phyloP scores from a whole-genome alignment of 2,113 vertebrate genomes.

The Colistium nudipinnis region DNA sequence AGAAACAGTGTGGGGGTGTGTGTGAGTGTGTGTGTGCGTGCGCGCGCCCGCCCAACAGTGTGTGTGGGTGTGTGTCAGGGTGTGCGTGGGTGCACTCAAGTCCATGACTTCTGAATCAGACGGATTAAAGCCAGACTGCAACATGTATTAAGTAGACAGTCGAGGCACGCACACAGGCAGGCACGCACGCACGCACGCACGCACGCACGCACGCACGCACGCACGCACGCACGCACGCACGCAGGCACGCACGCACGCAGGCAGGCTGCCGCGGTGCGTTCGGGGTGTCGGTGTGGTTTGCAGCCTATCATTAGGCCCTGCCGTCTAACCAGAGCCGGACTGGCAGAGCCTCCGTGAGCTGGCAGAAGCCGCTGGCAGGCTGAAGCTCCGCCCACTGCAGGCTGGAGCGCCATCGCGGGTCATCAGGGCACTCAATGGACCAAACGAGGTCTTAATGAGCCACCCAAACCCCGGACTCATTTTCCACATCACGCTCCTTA shows the following conservation, averaged over 20 bases:
- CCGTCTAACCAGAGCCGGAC: constrained; percentile 54
- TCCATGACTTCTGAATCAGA: constrained; percentile 44
- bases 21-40: constrained; percentile 4
- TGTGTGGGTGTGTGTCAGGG: constrained; percentile 51
- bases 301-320: constrained; percentile 71
- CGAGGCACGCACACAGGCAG: constrained; percentile 21
- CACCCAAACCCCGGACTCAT: no score
- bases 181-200: constrained; percentile 25
- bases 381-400: no score
- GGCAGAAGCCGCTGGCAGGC: no score
- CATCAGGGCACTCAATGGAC: no score
- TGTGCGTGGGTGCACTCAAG: constrained; percentile 55
- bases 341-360: constrained; percentile 61
- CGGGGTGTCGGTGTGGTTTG: constrained; percentile 71
- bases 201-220: constrained; percentile 25
- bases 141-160: constrained; percentile 30
- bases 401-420: no score
- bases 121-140: constrained; percentile 58
- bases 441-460: no score
- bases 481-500: no score
- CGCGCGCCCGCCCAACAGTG: constrained; percentile 4
- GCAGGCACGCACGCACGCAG: constrained; percentile 31
- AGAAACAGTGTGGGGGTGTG: constrained; percentile 35
- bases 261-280: constrained; percentile 47
- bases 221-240: no score